phyloP scores from a whole-genome alignment of 2,113 vertebrate species.

The Bubo bubo region DNA sequence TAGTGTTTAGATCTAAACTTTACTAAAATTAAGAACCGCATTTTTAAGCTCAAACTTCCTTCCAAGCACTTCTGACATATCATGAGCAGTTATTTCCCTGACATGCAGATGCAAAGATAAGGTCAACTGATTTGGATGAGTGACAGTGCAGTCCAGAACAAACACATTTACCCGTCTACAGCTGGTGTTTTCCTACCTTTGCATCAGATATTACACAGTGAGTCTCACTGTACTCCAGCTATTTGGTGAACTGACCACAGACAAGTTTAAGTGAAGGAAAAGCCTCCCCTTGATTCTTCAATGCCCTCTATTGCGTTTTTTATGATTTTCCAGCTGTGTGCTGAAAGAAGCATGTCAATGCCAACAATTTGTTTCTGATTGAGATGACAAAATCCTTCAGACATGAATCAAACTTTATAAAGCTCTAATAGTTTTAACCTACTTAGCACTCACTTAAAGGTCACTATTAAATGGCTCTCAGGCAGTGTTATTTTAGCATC shows the following conservation, averaged over 20 bases:
- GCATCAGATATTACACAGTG: not conserved
- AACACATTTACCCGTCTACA: not conserved
- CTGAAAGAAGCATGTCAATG: not conserved
- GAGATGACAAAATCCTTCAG: not conserved
- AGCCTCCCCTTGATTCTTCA: not conserved
- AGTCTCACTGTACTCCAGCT: not conserved
- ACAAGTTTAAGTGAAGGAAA: not conserved
- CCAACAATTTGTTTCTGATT: not conserved
- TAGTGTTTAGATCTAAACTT: not conserved
- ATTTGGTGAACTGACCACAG: not conserved
- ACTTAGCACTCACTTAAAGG: not conserved
- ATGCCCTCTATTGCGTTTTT: not conserved
- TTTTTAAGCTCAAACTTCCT: not conserved
- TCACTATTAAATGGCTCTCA: not conserved
- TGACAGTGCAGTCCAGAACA: not conserved
- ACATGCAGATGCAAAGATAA: not conserved
- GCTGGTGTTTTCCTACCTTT: not conserved
- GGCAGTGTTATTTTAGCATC: not conserved
- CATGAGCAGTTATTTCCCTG: not conserved
- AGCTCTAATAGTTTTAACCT: not conserved
- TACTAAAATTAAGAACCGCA: conserved; percentile 11
- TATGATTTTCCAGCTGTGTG: not conserved
- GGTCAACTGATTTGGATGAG: not conserved
- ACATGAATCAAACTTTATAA: not conserved
- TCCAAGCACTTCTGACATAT: not conserved